Percentiles rank a stretch among this genome's conserved stretches.
These are phyloP conservation scores for Pseudocheirus occidentalis DNA, from an alignment of 2,797 vertebrate genomes.

Conservation along the genomic window DNA sequence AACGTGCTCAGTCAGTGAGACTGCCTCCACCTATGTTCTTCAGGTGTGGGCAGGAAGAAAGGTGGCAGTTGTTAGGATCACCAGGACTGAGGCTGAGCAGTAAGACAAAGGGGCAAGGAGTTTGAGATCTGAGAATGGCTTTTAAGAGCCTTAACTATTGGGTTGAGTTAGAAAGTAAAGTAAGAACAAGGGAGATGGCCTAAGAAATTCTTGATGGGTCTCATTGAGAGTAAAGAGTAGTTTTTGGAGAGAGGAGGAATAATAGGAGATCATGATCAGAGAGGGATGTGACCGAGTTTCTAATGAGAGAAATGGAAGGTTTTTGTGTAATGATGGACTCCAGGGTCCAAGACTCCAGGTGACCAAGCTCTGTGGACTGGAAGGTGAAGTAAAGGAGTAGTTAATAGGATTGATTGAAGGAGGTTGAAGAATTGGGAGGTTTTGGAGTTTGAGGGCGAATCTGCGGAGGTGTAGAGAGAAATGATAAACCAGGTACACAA, in stretches of 20 bases:
- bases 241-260: not conserved
- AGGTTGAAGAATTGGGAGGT: conserved; percentile 6
- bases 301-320: not conserved
- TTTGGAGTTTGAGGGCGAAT: not conserved
- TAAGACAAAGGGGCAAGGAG: not conserved
- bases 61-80: not conserved
- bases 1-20: not conserved
- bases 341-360: too few relatives aligned
- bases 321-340: not conserved
- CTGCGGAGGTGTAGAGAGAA: conserved; percentile 1
- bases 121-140: not conserved
- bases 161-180: not conserved
- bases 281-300: not conserved
- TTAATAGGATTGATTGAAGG: not conserved
- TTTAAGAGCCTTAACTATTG: not conserved
- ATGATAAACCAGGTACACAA: not conserved
- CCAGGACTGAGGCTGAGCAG: not conserved
- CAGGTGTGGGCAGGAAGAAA: not conserved
- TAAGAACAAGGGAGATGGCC: not conserved
- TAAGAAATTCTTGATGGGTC: not conserved
- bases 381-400: not conserved
- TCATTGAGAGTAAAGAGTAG: not conserved
- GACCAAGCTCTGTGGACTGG: not conserved
- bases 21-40: not conserved
- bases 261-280: not conserved